Evolutionary conservation across 2,113 vertebrate species (phyloP), one percentile per base, ranked within the genome.

Genomic region (Macroglossus sobrinus): DNA sequence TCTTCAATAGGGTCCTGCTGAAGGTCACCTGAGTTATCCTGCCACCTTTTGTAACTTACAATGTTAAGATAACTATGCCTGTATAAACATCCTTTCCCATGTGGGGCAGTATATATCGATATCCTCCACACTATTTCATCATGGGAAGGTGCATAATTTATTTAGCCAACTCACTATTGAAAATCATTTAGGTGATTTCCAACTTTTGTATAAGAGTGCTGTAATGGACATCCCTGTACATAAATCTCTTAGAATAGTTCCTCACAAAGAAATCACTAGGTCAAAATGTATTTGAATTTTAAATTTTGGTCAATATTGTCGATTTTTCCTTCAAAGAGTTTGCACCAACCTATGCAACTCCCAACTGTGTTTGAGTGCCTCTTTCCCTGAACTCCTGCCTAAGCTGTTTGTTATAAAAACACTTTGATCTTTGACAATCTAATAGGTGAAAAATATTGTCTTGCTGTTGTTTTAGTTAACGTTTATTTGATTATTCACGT

Each of bases 371-470:
- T n/a, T 68, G 50, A 63, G 22, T 38, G 19, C 43, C 26, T 28
- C 50, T 66, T 87, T 47, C 55, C 53, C 38, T 38, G 22, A 5
- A 81, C 21, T 35, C 53, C 87, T 5, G 1, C 24, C 14, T 28
- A 72, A 14, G 1, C 38, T 22, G 4, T 57, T 86, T 30, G 45
- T 38, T 71, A 35, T 33, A 28, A 81, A 88, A 95, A 38, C 22
- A 21, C n/a, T 69, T 43, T 76, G 22, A 85, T 81, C 43, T 76
- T 89, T 79, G 76, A 82, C 45, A 88, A 53, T 53, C 59, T 57
- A 61, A 91, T n/a, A 93, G 53, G 26, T 75, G 26, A 89, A 94
- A 96, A 96, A 94, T 75, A 72, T 69, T 71, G 84, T 40, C n/a
- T 92, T 84, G 22, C 45, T 45, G 13, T 61, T 91, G 18, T 80